Percentiles rank a stretch among this genome's conserved stretches.
Evolutionary conservation across 2,797 vertebrate species (phyloP).

Genomic region (Xenopus petersii): DNA sequence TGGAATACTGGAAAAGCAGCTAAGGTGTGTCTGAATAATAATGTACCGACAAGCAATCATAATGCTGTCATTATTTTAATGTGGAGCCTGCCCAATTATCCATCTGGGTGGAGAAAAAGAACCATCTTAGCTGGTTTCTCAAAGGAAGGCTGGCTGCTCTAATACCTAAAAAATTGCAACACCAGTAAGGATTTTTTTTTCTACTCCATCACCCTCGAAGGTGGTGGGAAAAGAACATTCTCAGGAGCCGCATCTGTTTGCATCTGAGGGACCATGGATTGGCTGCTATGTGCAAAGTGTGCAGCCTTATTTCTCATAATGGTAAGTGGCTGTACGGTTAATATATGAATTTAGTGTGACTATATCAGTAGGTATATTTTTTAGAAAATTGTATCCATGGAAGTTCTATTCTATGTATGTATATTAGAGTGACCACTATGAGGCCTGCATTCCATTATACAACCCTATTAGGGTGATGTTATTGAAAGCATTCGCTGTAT

Average conservation of each 20-base stretch:
- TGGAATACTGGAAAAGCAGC: constrained; percentile 44
- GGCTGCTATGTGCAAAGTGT: constrained; percentile 64
- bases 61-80: constrained; percentile 70
- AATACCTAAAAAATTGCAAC: constrained; percentile 62
- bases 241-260: constrained; percentile 50
- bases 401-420: no score
- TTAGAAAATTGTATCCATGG: no score
- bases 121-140: constrained; percentile 64
- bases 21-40: constrained; percentile 70
- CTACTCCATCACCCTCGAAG: constrained; percentile 46
- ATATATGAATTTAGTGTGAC: no score
- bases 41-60: constrained; percentile 70
- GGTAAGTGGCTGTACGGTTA: constrained; percentile 61
- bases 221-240: constrained; percentile 45
- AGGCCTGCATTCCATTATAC: no score
- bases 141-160: constrained; percentile 59
- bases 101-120: constrained; percentile 70
- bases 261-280: constrained; percentile 62
- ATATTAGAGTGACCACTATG: no score
- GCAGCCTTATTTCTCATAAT: constrained; percentile 61
- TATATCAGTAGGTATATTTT: no score
- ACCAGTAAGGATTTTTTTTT: constrained; percentile 50
- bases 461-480: no score
- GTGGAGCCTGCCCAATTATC: constrained; percentile 65
- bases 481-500: no score